A percentile compares a stretch with the other conserved stretches of the same genome.
Conservation (phyloP, 2,113 vertebrate genomes). For the Actenoides hombroni region DNA sequence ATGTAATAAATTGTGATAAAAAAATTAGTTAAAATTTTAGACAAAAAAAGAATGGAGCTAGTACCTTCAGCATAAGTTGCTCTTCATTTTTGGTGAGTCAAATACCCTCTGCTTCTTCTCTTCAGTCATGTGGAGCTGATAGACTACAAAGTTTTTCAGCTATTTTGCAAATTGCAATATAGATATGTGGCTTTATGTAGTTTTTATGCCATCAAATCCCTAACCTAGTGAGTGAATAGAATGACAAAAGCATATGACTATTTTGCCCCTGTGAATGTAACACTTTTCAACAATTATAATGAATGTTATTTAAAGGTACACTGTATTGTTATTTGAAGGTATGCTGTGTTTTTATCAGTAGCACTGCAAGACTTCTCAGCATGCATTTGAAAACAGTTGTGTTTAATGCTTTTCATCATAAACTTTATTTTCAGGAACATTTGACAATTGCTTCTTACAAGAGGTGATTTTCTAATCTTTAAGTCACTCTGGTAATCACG, state of each 20-base stretch:
- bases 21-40: neutral
- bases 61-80: neutral
- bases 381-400: neutral
- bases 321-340: neutral
- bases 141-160: neutral
- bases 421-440: slow-evolving; percentile 1
- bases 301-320: neutral
- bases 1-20: neutral
- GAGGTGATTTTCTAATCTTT: neutral
- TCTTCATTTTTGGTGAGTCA: neutral
- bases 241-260: neutral
- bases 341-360: neutral
- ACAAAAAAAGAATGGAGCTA: neutral
- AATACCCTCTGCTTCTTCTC: neutral
- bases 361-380: neutral
- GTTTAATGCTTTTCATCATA: slow-evolving; percentile 10
- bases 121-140: neutral
- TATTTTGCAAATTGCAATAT: neutral
- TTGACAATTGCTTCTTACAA: neutral
- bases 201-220: neutral
- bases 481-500: neutral
- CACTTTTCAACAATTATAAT: neutral
- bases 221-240: neutral
- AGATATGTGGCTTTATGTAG: neutral
- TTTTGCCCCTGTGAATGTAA: neutral